A percentile compares a stretch with the other conserved stretches of the same genome.
These are phyloP conservation scores for Gopherus flavomarginatus DNA, from an alignment of 2,113 vertebrate genomes.

Conservation along the genomic window DNA sequence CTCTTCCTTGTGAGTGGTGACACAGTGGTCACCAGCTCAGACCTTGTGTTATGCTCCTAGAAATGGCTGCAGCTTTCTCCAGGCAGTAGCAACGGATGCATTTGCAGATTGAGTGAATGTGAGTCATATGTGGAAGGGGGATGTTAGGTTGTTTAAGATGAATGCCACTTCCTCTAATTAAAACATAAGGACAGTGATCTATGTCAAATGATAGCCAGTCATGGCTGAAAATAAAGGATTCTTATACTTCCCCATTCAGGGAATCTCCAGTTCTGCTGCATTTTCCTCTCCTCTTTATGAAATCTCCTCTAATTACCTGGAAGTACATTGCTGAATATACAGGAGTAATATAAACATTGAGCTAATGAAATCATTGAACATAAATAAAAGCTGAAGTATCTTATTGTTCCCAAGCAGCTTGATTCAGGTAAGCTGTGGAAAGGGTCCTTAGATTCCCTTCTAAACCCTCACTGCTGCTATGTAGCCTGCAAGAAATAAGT, in stretches of 20 bases:
- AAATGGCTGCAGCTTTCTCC: background rate
- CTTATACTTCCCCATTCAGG: background rate
- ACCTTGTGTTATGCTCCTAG: background rate
- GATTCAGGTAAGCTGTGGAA: background rate
- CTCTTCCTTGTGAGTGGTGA: background rate
- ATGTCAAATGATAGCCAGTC: background rate
- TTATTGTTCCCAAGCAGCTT: background rate
- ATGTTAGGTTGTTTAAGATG: background rate
- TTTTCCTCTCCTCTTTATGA: background rate
- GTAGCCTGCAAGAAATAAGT: background rate
- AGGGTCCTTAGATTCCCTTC: background rate
- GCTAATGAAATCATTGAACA: background rate
- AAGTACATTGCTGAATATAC: background rate
- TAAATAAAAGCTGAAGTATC: background rate
- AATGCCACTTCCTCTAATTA: background rate
- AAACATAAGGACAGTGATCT: background rate
- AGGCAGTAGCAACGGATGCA: background rate
- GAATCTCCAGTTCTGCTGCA: rapidly evolving
- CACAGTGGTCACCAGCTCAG: rapidly evolving
- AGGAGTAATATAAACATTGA: background rate
- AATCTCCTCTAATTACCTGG: background rate
- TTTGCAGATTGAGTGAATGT: background rate
- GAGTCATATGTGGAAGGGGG: background rate
- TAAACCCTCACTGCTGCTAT: background rate
- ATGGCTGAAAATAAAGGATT: background rate